Percentiles rank a stretch among this genome's conserved stretches.
phyloP scores from a whole-genome alignment of 2,888 invertebrate genomes.

The Ennomos erosarius region DNA sequence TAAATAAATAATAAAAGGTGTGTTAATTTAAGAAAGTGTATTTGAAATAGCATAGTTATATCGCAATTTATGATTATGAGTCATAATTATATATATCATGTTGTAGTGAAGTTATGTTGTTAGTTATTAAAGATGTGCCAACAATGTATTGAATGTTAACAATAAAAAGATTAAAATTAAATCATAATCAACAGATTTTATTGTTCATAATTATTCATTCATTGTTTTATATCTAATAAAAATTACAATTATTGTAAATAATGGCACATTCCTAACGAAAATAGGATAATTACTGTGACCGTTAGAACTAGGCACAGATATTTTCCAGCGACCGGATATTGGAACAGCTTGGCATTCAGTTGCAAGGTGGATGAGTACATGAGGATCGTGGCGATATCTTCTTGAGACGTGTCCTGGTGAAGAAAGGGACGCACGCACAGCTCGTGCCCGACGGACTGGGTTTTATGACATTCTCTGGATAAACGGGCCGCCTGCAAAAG shows the following conservation, averaged over 20 bases:
- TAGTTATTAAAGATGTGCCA: slow-evolving; percentile 39
- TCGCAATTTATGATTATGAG: too few relatives aligned
- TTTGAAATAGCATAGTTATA: too few relatives aligned
- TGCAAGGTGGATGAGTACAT: slow-evolving; percentile 91
- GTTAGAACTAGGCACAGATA: slow-evolving; percentile 88
- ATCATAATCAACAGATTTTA: slow-evolving; percentile 28
- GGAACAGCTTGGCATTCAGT: slow-evolving; percentile 90
- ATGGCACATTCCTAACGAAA: slow-evolving; percentile 90
- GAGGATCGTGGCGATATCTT: slow-evolving; percentile 91
- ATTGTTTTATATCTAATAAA: slow-evolving; percentile 30
- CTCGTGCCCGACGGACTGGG: slow-evolving; percentile 92
- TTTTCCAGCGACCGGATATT: slow-evolving; percentile 89
- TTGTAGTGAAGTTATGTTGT: slow-evolving; percentile 18
- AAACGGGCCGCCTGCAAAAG: slow-evolving; percentile 89
- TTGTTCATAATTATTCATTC: slow-evolving; percentile 30
- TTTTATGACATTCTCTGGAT: slow-evolving; percentile 88
- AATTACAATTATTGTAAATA: slow-evolving; percentile 75
- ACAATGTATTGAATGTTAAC: slow-evolving; percentile 41
- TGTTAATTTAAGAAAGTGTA: too few relatives aligned
- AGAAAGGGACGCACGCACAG: slow-evolving; percentile 91
- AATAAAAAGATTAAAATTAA: slow-evolving; percentile 32
- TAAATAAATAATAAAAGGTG: too few relatives aligned
- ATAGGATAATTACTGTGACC: slow-evolving; percentile 83
- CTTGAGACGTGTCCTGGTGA: slow-evolving; percentile 90
- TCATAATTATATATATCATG: too few relatives aligned